A percentile compares a stretch with the other conserved stretches of the same genome.
Evolutionary conservation across 2,888 invertebrate genomes (phyloP).

Genomic region (Spatulosminthurus flaviceps): DNA sequence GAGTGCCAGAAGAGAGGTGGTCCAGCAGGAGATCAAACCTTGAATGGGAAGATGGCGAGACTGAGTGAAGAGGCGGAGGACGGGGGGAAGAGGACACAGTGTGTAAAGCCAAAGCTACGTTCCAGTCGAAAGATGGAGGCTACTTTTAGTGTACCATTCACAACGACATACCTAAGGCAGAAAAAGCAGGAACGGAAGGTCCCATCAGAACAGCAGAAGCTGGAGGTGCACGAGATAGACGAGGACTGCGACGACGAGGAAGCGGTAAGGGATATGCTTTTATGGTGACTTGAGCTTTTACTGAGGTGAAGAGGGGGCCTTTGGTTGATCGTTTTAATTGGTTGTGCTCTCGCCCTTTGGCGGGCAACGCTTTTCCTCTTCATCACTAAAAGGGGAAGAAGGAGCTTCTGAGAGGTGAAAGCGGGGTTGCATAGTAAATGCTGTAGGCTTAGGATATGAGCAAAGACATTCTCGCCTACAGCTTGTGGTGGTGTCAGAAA

Average conservation of each 20-base stretch:
- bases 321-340: no score
- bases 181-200: conserved; percentile 48
- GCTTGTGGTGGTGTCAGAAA: neutral
- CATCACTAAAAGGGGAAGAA: no score
- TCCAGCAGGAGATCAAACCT: conserved; percentile 65
- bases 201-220: neutral
- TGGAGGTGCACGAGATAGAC: conserved; percentile 52
- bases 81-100: conserved; percentile 59
- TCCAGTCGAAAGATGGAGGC: conserved; percentile 68
- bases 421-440: neutral
- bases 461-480: neutral
- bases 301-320: no score
- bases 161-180: conserved; percentile 86
- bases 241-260: no score
- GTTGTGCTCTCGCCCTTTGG: no score
- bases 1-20: conserved; percentile 82
- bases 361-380: no score
- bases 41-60: conserved; percentile 54
- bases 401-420: neutral
- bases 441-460: neutral
- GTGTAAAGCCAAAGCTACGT: conserved; percentile 45
- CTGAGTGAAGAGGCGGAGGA: conserved; percentile 65
- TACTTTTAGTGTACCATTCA: conserved; percentile 87
- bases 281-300: no score
- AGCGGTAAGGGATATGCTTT: no score